Percentiles rank a stretch among this genome's conserved stretches.
phyloP scores from a whole-genome alignment of 2,888 invertebrate species.

The Hoplodrina ambigua region DNA sequence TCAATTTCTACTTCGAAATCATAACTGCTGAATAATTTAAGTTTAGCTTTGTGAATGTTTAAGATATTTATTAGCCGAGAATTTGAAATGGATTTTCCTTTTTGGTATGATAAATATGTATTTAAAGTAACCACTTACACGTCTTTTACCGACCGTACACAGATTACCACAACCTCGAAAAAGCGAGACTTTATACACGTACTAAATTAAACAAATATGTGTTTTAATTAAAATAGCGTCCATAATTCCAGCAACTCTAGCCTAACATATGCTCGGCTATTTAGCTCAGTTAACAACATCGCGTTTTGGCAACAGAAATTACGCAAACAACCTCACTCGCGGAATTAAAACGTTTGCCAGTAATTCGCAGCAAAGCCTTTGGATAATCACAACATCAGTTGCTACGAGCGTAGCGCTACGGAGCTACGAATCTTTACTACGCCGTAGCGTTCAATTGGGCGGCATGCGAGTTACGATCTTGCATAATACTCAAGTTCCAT shows the following conservation, averaged over 20 bases:
- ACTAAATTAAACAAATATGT: constrained; percentile 37
- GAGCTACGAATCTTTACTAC: constrained; percentile 61
- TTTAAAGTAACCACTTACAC: not conserved
- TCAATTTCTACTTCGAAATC: constrained; percentile 3
- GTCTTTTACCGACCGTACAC: not conserved
- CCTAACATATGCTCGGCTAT: constrained; percentile 48
- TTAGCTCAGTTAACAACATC: constrained; percentile 50
- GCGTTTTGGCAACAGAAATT: constrained; percentile 62
- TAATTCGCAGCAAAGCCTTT: constrained; percentile 58
- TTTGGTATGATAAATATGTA: not conserved
- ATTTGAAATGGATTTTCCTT: constrained; percentile 8
- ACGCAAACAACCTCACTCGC: constrained; percentile 55
- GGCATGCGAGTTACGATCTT: constrained; percentile 68
- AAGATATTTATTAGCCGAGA: constrained; percentile 16
- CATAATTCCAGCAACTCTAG: constrained; percentile 40
- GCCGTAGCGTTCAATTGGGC: constrained; percentile 64
- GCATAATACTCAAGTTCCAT: constrained; percentile 69
- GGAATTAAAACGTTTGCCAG: constrained; percentile 58
- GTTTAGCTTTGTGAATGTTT: constrained; percentile 33
- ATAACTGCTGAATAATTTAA: constrained; percentile 19
- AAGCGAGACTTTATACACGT: constrained; percentile 5
- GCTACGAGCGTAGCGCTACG: constrained; percentile 58
- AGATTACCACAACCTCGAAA: constrained; percentile 8
- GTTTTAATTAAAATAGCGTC: constrained; percentile 44
- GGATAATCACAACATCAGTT: constrained; percentile 62